A percentile compares a stretch with the other conserved stretches of the same genome.
These are phyloP conservation scores for Ceratitis capitata DNA, from an alignment of 1,140 invertebrate genomes.

Conservation along the genomic window DNA sequence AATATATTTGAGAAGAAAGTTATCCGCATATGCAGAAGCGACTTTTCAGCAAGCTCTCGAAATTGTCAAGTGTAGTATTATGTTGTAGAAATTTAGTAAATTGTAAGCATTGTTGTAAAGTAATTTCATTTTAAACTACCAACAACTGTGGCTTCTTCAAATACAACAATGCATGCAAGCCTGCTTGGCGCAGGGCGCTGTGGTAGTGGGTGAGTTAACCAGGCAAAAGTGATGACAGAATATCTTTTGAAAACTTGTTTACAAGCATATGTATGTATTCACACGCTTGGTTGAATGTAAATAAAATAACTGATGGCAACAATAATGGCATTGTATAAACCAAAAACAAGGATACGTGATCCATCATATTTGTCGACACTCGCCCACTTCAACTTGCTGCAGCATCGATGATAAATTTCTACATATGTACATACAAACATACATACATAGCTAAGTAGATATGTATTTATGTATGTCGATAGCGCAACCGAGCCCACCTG, in stretches of 20 bases:
- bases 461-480: neutral
- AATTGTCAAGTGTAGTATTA: neutral
- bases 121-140: slow-evolving; percentile 28
- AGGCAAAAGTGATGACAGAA: neutral
- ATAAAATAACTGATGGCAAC: neutral
- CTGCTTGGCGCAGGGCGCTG: too few relatives aligned
- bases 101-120: slow-evolving; percentile 30
- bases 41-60: too few relatives aligned
- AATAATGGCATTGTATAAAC: neutral
- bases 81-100: neutral
- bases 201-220: neutral
- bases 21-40: too few relatives aligned
- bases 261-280: neutral
- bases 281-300: neutral
- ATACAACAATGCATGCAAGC: neutral
- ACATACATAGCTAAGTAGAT: too few relatives aligned
- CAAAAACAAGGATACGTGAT: neutral
- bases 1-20: too few relatives aligned
- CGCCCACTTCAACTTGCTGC: neutral
- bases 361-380: slow-evolving; percentile 15
- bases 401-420: too few relatives aligned
- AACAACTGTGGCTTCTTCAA: slow-evolving; percentile 25
- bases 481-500: neutral
- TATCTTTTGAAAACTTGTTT: neutral
- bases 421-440: too few relatives aligned